Evolutionary conservation across 2,888 invertebrate species (phyloP).

Genomic region (Hermaeophaga mercurialis): DNA sequence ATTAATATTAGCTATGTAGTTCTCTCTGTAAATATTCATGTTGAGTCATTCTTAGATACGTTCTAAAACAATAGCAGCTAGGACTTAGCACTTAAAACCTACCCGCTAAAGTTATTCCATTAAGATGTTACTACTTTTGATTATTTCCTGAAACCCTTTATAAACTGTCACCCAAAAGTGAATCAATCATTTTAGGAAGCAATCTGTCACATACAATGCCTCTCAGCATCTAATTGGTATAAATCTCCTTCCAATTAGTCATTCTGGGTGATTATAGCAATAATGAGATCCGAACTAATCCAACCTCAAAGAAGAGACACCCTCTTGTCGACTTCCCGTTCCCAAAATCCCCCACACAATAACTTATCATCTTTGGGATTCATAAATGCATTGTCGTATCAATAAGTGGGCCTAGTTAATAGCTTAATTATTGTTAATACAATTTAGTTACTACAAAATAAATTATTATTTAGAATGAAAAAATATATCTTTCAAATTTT

Average conservation of each 20-base stretch:
- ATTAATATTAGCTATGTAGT: too few relatives aligned
- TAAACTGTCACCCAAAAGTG: slow-evolving; percentile 18
- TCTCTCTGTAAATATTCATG: too few relatives aligned
- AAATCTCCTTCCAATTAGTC: slow-evolving; percentile 43
- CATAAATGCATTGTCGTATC: slow-evolving; percentile 18
- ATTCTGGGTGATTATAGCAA: slow-evolving; percentile 36
- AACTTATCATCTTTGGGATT: slow-evolving; percentile 37
- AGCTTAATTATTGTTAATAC: too few relatives aligned
- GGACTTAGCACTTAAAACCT: too few relatives aligned
- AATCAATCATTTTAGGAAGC: slow-evolving; percentile 25
- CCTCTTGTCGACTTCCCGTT: slow-evolving; percentile 34
- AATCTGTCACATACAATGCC: slow-evolving; percentile 27
- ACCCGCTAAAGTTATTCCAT: too few relatives aligned
- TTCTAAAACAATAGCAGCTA: too few relatives aligned
- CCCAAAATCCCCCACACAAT: slow-evolving; percentile 31
- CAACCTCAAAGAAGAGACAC: slow-evolving; percentile 35
- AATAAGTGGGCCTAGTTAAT: too few relatives aligned
- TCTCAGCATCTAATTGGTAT: slow-evolving; percentile 33
- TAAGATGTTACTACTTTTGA: too few relatives aligned
- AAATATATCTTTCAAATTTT: too few relatives aligned
- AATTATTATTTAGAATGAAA: too few relatives aligned
- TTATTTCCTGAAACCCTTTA: slow-evolving; percentile 3
- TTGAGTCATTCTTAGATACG: too few relatives aligned
- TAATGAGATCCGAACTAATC: slow-evolving; percentile 41
- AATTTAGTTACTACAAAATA: too few relatives aligned